phyloP scores from a whole-genome alignment of 2,797 vertebrate genomes.

The Helicolenus hilgendorfi region DNA sequence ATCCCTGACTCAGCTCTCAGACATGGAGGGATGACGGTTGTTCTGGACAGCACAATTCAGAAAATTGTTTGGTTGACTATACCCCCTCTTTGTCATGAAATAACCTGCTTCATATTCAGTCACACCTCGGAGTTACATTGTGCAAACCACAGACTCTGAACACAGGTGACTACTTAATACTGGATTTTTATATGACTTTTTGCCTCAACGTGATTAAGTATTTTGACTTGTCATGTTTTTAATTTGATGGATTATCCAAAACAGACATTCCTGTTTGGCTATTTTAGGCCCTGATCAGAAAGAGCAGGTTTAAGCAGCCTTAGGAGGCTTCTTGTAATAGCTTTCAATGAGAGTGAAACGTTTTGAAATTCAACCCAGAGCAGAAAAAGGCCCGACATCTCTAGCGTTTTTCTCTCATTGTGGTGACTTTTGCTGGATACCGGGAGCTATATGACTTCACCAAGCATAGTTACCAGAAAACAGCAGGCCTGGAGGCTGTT shows the following conservation, averaged over 20 bases:
- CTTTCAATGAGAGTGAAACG: too few species aligned
- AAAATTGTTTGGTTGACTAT: not conserved
- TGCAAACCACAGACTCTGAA: not conserved
- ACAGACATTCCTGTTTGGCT: not conserved
- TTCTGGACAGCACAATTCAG: not conserved
- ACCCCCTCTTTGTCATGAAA: not conserved
- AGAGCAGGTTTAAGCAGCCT: too few species aligned
- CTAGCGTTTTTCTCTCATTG: too few species aligned
- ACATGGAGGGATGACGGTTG: not conserved
- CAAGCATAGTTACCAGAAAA: too few species aligned
- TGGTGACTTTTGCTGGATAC: too few species aligned
- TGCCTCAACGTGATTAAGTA: not conserved
- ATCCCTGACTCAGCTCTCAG: conserved; percentile 15
- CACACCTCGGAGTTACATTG: not conserved
- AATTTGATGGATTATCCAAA: not conserved
- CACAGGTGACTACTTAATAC: not conserved
- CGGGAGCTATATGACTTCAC: too few species aligned
- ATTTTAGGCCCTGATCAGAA: not conserved
- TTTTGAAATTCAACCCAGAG: too few species aligned
- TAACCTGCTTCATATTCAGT: not conserved
- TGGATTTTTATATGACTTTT: not conserved
- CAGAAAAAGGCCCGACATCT: too few species aligned
- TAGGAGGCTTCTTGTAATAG: too few species aligned
- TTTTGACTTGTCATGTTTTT: not conserved
- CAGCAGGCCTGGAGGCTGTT: too few species aligned